These are phyloP conservation scores for Xestia c-nigrum DNA, from an alignment of 2,888 invertebrate species.

Conservation along the genomic window DNA sequence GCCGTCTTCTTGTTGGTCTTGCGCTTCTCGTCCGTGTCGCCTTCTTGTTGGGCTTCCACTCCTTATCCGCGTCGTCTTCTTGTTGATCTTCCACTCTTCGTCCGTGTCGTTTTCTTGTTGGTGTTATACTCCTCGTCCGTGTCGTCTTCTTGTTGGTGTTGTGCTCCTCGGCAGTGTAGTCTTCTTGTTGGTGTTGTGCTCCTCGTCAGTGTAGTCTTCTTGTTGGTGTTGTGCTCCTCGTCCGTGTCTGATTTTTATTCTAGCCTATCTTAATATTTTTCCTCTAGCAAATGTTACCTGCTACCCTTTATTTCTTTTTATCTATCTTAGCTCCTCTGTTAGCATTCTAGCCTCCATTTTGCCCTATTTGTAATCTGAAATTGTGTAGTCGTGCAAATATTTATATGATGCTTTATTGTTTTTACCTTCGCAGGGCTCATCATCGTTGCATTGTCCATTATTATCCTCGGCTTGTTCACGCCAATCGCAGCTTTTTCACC, in stretches of 20 bases:
- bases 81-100: conserved; percentile 22
- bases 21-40: conserved; percentile 37
- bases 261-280: conserved; percentile 30
- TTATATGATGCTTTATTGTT: neutral
- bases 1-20: conserved; percentile 19
- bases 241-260: conserved; percentile 18
- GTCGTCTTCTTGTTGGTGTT: conserved; percentile 21
- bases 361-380: neutral
- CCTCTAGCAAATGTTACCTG: conserved; percentile 48
- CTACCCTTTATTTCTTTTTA: neutral
- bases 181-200: conserved; percentile 15
- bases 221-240: conserved; percentile 1
- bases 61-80: conserved; percentile 44
- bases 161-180: conserved; percentile 35
- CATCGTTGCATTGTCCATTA: neutral
- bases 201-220: conserved; percentile 33
- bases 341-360: neutral
- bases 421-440: neutral
- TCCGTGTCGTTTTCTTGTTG: conserved; percentile 34
- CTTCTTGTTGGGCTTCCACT: conserved; percentile 9
- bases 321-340: neutral
- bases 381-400: neutral
- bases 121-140: conserved; percentile 43
- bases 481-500: neutral
- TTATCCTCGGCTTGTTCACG: neutral